phyloP scores from a whole-genome alignment of 2,888 invertebrate species.

The Sylvicola cinctus region DNA sequence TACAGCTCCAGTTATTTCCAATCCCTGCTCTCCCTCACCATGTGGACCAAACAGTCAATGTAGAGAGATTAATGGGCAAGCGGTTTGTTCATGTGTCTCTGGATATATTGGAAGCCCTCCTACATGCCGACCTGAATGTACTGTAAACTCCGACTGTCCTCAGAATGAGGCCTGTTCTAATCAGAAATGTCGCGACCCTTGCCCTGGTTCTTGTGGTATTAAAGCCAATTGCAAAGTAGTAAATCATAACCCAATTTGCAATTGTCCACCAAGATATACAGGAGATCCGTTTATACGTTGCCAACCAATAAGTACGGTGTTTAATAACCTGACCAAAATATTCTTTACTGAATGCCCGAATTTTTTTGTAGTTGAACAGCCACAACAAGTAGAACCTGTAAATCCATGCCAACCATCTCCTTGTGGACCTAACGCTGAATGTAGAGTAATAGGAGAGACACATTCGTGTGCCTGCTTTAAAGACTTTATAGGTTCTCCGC shows the following conservation, averaged over 20 bases:
- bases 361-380: slow-evolving; percentile 17
- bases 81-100: slow-evolving; percentile 40
- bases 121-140: slow-evolving; percentile 51
- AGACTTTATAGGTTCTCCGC: slow-evolving; percentile 41
- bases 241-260: slow-evolving; percentile 52
- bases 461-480: slow-evolving; percentile 37
- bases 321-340: no score
- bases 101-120: slow-evolving; percentile 49
- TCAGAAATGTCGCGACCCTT: slow-evolving; percentile 53
- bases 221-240: slow-evolving; percentile 49
- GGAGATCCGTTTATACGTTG: slow-evolving; percentile 47
- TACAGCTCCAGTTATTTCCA: slow-evolving; percentile 28
- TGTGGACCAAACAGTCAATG: slow-evolving; percentile 54
- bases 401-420: slow-evolving; percentile 47
- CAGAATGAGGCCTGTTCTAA: slow-evolving; percentile 47
- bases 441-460: slow-evolving; percentile 31
- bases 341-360: no score
- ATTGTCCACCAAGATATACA: slow-evolving; percentile 40
- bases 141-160: slow-evolving; percentile 46
- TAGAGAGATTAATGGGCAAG: slow-evolving; percentile 38
- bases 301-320: slow-evolving; percentile 25
- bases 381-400: slow-evolving; percentile 13
- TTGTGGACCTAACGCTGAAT: slow-evolving; percentile 41
- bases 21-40: slow-evolving; percentile 48
- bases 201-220: slow-evolving; percentile 50